These are phyloP conservation scores for Eulemur coronatus DNA, from an alignment of 2,797 vertebrate species.

Conservation along the genomic window DNA sequence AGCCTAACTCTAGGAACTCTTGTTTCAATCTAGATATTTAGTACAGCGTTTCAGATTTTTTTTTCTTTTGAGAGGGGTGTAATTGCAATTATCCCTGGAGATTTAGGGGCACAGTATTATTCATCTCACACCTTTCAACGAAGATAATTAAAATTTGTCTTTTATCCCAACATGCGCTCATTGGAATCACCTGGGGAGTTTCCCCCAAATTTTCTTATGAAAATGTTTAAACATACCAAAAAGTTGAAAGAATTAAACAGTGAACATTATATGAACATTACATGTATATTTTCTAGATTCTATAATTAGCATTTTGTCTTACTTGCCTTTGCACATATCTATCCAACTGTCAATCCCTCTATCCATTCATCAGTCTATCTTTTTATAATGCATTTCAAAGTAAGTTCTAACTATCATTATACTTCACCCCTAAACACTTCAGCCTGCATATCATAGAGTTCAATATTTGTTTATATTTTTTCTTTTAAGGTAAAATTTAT, in stretches of 20 bases:
- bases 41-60: not conserved
- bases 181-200: not conserved
- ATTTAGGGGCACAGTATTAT: not conserved
- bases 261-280: not conserved
- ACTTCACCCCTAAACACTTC: not conserved
- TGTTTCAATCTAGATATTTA: not conserved
- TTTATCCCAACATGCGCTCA: not conserved
- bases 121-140: constrained; percentile 21
- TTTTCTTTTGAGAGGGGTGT: not conserved
- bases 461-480: not conserved
- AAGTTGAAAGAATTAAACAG: not conserved
- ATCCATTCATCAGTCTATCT: not conserved
- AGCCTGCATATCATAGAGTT: not conserved
- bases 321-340: not conserved
- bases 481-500: not conserved
- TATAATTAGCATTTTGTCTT: not conserved
- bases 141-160: not conserved
- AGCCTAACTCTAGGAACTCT: not conserved
- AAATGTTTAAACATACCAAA: not conserved
- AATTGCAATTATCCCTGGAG: not conserved
- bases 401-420: not conserved
- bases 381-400: not conserved
- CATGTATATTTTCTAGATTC: not conserved
- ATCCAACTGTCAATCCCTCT: not conserved
- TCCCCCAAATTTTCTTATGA: not conserved